Conservation (phyloP, 2,888 invertebrate genomes). For the Branchipolynoe longqiensis region DNA sequence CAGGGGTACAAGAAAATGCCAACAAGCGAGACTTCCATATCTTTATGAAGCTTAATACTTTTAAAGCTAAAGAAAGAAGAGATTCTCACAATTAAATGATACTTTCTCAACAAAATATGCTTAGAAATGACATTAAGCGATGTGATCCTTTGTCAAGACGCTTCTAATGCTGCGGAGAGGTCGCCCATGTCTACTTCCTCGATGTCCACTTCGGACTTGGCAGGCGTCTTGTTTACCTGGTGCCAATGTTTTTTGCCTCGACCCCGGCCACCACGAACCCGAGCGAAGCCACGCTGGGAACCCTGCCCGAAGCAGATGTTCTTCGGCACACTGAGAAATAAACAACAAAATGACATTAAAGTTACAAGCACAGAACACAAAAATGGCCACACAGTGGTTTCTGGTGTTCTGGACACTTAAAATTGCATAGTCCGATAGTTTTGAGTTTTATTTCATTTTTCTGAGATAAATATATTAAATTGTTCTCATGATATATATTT, state of each 20-base stretch:
- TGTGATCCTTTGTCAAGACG: not conserved
- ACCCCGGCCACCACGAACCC: slow-evolving; percentile 64
- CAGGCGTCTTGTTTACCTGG: slow-evolving; percentile 62
- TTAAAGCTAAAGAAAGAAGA: no score
- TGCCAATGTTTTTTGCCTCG: slow-evolving; percentile 72
- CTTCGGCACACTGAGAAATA: slow-evolving; percentile 73
- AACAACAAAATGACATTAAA: not conserved
- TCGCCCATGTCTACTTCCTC: slow-evolving; percentile 72
- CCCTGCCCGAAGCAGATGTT: slow-evolving; percentile 76
- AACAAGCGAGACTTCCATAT: no score
- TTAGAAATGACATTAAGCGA: no score
- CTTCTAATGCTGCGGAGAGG: slow-evolving; percentile 61
- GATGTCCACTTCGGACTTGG: slow-evolving; percentile 66
- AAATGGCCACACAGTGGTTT: not conserved
- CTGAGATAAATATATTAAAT: no score
- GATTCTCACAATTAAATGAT: no score
- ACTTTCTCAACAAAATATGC: no score
- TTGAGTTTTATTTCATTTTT: no score
- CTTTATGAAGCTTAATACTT: no score
- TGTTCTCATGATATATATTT: no score
- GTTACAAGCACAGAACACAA: not conserved
- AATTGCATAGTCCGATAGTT: no score
- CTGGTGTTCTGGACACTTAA: not conserved
- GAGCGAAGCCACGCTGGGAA: slow-evolving; percentile 71
- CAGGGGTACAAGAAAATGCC: no score